phyloP scores from a whole-genome alignment of 2,888 invertebrate genomes.

The Acronicta leporina region DNA sequence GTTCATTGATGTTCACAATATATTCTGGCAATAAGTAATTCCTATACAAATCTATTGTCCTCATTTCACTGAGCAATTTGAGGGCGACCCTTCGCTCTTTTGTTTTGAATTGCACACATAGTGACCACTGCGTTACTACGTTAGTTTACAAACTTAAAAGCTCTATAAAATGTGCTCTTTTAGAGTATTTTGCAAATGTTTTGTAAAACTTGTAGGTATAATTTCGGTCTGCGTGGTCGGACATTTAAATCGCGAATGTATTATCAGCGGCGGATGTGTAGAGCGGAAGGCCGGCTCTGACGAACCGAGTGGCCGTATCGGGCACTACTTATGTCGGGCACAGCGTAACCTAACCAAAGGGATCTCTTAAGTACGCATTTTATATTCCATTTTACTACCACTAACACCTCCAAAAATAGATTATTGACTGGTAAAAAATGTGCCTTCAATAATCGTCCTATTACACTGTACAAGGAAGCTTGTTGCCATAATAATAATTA shows the following conservation, averaged over 20 bases:
- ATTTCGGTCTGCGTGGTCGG: conserved; percentile 49
- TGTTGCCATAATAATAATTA: conserved; percentile 76
- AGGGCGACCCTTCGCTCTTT: conserved; percentile 29
- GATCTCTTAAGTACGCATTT: conserved; percentile 33
- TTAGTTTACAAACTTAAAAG: not conserved
- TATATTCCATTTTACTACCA: conserved; percentile 8
- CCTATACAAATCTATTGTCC: conserved; percentile 27
- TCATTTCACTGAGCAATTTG: conserved; percentile 61
- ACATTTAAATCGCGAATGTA: conserved; percentile 69
- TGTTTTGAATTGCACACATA: conserved; percentile 24
- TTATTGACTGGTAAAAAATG: not conserved
- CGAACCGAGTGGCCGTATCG: conserved; percentile 52
- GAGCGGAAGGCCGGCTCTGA: conserved; percentile 76
- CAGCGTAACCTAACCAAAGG: conserved; percentile 44
- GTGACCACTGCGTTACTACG: not conserved
- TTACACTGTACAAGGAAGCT: conserved; percentile 57
- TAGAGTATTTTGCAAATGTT: conserved; percentile 7
- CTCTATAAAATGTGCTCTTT: not conserved
- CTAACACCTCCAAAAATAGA: not conserved
- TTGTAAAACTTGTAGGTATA: conserved; percentile 17
- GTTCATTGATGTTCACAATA: not conserved
- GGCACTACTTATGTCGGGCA: too few species aligned
- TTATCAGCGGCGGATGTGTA: conserved; percentile 83
- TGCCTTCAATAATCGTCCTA: conserved; percentile 2
- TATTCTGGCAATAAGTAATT: conserved; percentile 2